Evolutionary conservation across 2,113 vertebrate species (phyloP).

Genomic region (Pelecanoides urinatrix): DNA sequence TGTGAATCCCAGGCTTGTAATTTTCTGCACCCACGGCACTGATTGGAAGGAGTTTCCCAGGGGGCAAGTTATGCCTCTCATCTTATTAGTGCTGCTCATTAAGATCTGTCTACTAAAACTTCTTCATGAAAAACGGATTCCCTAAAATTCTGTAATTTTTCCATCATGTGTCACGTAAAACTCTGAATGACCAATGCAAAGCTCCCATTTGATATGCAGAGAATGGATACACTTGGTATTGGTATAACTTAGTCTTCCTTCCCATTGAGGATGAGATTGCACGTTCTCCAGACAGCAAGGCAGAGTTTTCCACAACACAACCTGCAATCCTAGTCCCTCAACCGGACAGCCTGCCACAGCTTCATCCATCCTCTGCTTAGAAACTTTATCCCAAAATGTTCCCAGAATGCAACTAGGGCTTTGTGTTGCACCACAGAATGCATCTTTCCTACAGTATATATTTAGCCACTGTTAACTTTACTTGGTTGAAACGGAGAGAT

Average conservation of each 20-base stretch:
- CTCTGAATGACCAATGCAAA: background rate
- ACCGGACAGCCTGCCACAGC: background rate
- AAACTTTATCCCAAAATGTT: background rate
- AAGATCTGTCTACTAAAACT: background rate
- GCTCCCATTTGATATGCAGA: background rate
- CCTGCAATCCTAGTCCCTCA: background rate
- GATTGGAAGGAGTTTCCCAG: background rate
- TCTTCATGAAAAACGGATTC: background rate
- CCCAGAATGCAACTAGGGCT: background rate
- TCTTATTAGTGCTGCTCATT: background rate
- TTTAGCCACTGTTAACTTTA: background rate
- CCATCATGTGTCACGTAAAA: background rate
- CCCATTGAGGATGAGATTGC: background rate
- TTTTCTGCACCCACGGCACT: background rate
- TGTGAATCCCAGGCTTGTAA: background rate
- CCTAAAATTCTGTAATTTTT: background rate
- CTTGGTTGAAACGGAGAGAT: accelerated
- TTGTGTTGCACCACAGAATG: background rate
- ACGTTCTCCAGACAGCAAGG: background rate
- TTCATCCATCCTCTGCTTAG: background rate
- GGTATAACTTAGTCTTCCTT: background rate
- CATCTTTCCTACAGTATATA: background rate
- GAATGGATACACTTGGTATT: background rate
- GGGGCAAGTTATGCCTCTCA: background rate
- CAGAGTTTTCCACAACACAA: background rate